Conservation (phyloP, 2,888 invertebrate genomes). For the Drosophila meridiana region DNA sequence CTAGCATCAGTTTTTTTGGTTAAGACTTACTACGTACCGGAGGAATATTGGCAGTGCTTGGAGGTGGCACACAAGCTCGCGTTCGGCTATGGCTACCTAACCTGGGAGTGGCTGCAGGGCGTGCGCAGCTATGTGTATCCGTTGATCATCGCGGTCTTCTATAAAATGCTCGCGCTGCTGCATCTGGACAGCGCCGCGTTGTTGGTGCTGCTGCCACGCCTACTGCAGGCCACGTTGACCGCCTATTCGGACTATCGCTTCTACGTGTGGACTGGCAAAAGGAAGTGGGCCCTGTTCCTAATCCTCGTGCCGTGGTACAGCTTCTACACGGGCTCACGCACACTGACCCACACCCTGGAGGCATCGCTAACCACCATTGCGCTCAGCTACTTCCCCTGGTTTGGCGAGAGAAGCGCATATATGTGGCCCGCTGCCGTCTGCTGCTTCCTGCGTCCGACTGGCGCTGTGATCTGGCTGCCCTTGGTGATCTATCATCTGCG, state of each 20-base stretch:
- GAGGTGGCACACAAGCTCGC: constrained; percentile 90
- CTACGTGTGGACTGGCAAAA: constrained; percentile 90
- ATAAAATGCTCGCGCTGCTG: constrained; percentile 89
- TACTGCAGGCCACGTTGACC: constrained; percentile 92
- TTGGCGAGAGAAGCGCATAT: constrained; percentile 87
- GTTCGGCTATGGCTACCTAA: constrained; percentile 91
- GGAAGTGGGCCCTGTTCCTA: constrained; percentile 91
- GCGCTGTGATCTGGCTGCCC: constrained; percentile 93
- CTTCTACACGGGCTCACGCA: constrained; percentile 95
- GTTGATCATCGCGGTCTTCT: constrained; percentile 90
- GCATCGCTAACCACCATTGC: constrained; percentile 92
- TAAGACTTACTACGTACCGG: constrained; percentile 96
- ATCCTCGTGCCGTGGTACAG: constrained; percentile 95
- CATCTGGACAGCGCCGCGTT: constrained; percentile 89
- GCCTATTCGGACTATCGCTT: constrained; percentile 92
- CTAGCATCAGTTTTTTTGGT: constrained; percentile 91
- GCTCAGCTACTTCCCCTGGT: constrained; percentile 91
- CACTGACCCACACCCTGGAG: constrained; percentile 95
- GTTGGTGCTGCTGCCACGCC: constrained; percentile 90
- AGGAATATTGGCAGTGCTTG: constrained; percentile 98
- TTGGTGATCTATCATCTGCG: constrained; percentile 90
- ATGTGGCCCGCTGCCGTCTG: constrained; percentile 89
- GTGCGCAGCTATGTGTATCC: constrained; percentile 96
- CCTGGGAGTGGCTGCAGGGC: constrained; percentile 97
- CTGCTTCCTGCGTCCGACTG: constrained; percentile 93